Evolutionary conservation across 1,140 invertebrate species (phyloP), one percentile per base, ranked within the genome.

Genomic region (Neodiprion pinetum): DNA sequence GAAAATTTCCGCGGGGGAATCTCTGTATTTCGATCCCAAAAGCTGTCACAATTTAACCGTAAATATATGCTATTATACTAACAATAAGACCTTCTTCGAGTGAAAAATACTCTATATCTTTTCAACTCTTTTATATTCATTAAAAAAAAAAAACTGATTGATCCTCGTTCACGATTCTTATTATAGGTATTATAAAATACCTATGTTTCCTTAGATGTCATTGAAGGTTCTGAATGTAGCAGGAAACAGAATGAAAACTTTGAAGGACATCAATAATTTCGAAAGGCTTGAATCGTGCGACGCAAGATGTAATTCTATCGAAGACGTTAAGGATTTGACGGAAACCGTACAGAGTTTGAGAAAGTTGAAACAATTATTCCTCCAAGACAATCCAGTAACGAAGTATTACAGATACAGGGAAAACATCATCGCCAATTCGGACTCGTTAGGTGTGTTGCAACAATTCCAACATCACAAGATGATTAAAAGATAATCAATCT

Each of bases 11-110:
- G 77, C 80, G 53, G 88, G 90, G 40, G 91, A 92, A 83, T 84
- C 84, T 7, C 79, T 95, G n/a, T 92, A 91, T 76, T 94, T 95
- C 81, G 93, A 94, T 83, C 92, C 92, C 7, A 88, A 90, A 79
- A 91, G 90, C 70, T 82, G 91, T 69, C 74, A 87, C 49, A 85
- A 87, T 71, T 86, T 95, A 81, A 89, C 92, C 2, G 93, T 93
- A 86, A 89, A 88, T 85, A 70, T 73, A 50, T 53, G 49, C 61
- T 66, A 71, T 71, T 67, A 67, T 28, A n/a, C 48, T 47, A 68
- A 71, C 49, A 68, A 14, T 40, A 10, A 53, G 68, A 23, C 14
- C 12, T 76, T 77, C 66, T 74, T 50, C 21, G 23, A 76, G 72
- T 14, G 47, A 40, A 40, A 72, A 71, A 53, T 71, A 68, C 17